These are phyloP conservation scores for Epinephelus moara DNA, from an alignment of 2,113 vertebrate species.

Conservation along the genomic window DNA sequence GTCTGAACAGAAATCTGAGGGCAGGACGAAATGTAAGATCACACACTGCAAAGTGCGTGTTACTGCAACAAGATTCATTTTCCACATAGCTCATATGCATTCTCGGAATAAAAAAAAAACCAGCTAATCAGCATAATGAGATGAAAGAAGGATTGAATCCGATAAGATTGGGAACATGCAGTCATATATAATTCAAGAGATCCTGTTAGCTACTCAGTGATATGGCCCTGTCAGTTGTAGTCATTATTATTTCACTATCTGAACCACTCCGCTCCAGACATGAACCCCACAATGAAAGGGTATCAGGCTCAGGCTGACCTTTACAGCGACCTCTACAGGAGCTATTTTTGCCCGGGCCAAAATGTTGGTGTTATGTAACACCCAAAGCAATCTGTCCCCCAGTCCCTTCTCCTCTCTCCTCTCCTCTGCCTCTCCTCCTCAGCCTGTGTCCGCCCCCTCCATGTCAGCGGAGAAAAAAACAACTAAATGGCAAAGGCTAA, in stretches of 20 bases:
- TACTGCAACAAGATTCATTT: neutral
- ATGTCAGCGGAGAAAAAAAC: conserved; percentile 30
- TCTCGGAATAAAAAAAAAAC: neutral
- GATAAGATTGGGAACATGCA: conserved; percentile 31
- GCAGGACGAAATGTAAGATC: neutral
- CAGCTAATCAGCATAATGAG: conserved; percentile 22
- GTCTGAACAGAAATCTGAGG: conserved; percentile 33
- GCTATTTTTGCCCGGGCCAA: conserved; percentile 80
- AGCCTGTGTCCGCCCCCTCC: conserved; percentile 31
- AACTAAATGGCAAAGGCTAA: conserved; percentile 81
- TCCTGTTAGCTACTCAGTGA: conserved; percentile 11
- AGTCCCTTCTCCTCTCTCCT: conserved; percentile 9
- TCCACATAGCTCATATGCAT: conserved; percentile 4
- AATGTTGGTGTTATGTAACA: conserved; percentile 82
- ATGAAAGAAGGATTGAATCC: conserved; percentile 10
- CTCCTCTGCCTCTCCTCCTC: conserved; percentile 36
- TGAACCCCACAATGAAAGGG: conserved; percentile 66
- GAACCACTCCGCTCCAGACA: conserved; percentile 23
- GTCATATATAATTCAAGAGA: conserved; percentile 53
- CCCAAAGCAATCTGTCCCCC: conserved; percentile 65
- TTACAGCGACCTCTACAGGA: conserved; percentile 78
- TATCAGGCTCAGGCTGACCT: conserved; percentile 78
- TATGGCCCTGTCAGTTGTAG: conserved; percentile 18
- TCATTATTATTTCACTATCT: conserved; percentile 42
- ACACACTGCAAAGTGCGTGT: neutral